Conservation (phyloP, 2,888 invertebrate species). For the Nezara viridula region DNA sequence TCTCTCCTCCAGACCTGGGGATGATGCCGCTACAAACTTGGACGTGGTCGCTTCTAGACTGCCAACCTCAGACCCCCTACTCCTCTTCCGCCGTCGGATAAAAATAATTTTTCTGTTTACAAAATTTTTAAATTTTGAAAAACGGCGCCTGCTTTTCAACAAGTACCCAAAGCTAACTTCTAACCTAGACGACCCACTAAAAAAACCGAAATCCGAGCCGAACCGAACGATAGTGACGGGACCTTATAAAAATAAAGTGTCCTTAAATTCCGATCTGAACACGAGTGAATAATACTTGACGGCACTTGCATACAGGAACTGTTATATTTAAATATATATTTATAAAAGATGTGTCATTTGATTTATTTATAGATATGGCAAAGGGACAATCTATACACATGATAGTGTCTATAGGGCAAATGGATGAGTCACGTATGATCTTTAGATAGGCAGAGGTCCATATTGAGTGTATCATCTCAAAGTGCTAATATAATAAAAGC, state of each 20-base stretch:
- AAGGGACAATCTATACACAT: slow-evolving; percentile 30
- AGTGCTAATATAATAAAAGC: background rate
- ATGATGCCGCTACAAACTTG: slow-evolving; percentile 22
- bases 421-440: slow-evolving; percentile 6
- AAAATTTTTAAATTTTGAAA: slow-evolving; percentile 27
- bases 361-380: slow-evolving; percentile 43
- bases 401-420: slow-evolving; percentile 40
- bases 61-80: slow-evolving; percentile 49
- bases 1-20: slow-evolving; percentile 44
- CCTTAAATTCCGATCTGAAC: background rate
- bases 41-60: slow-evolving; percentile 45
- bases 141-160: background rate
- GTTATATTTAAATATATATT: slow-evolving; percentile 44
- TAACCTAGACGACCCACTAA: background rate
- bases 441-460: background rate
- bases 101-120: slow-evolving; percentile 58
- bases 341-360: background rate
- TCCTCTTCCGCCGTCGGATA: slow-evolving; percentile 38
- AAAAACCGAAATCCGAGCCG: background rate
- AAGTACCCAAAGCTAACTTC: background rate
- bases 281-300: background rate
- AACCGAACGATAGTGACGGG: background rate
- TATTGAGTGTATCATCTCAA: background rate
- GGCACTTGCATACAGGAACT: slow-evolving; percentile 3
- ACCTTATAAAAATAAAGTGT: background rate